Base-by-base conservation (phyloP, 2,888 invertebrate genomes). In the Spialia ferax region DNA sequence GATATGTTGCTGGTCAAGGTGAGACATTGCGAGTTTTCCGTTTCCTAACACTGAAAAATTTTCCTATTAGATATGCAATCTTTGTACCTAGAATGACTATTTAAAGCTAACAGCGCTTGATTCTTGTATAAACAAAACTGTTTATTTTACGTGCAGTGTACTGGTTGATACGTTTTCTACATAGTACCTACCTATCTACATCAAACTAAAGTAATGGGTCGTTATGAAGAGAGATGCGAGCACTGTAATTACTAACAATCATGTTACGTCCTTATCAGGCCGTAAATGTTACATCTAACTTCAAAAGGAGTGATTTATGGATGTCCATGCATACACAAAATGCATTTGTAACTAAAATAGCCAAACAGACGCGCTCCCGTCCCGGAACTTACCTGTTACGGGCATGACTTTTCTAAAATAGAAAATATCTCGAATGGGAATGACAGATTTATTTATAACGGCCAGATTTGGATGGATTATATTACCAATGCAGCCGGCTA, bases 221-320 rank as follows among this genome's bases (percentile, higher is more conserved):
- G 32, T 54, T 66, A 61, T 48, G 20, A 54, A 66, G 50, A 71
- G 63, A 63, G 15, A 52, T 68, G 59, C 70, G 68, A 70, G 68
- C 69, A 68, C 55, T 69, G 68, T 69, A 71, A 74, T 68, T 74
- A 70, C 70, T 61, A 15, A 64, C 71, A 75, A 70, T 74, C 70
- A 71, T 68, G 60, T 60, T 60, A 57, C 75, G 77, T 78, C 76
- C 77, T 90, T 91, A 91, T 91, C 90, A 84, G 75, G 73, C 81
- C 80, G 79, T 79, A 80, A 79, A 80, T 73, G 77, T 83, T 56
- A 78, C 81, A 81, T 81, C 82, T 80, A 79, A 83, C 85, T 83
- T 86, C 86, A 86, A 86, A 89, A 84, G 84, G 75, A 80, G 74
- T 83, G 82, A 87, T 88, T 85, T 84, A 88, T 87, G 77, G 80